Conservation (phyloP, 2,888 invertebrate species). For the Eristalis arbustorum region DNA sequence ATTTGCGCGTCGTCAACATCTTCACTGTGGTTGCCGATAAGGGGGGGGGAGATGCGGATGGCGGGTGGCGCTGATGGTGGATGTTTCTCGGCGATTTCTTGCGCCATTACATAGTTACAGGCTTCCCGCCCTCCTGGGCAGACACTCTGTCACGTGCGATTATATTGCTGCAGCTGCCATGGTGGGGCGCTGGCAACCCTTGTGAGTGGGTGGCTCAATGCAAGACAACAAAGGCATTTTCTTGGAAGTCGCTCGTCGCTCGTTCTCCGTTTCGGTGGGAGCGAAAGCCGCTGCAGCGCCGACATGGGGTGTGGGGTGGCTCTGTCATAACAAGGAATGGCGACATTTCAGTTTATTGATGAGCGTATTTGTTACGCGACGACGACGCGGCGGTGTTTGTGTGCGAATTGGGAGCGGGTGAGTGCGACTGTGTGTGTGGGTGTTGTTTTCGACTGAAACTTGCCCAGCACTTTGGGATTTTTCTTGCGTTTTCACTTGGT, state of each 20-base stretch:
- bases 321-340: conserved; percentile 68
- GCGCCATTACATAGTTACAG: conserved; percentile 69
- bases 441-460: conserved; percentile 60
- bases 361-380: conserved; percentile 57
- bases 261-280: conserved; percentile 13
- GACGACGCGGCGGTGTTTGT: not conserved
- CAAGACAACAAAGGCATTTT: conserved; percentile 17
- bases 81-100: conserved; percentile 69
- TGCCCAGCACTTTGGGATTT: conserved; percentile 30
- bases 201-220: conserved; percentile 17
- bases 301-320: not conserved
- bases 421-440: not conserved
- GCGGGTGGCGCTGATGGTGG: conserved; percentile 30
- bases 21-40: not conserved
- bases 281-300: not conserved
- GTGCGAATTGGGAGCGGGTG: not conserved
- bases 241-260: conserved; percentile 5
- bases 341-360: conserved; percentile 71
- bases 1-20: conserved; percentile 63
- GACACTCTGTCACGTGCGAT: conserved; percentile 70
- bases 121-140: conserved; percentile 51
- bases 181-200: not conserved
- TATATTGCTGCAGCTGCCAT: conserved; percentile 55
- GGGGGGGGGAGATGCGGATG: not conserved
- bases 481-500: not conserved